These are phyloP conservation scores for Triplophysa bombifrons DNA, from an alignment of 2,797 vertebrate genomes.

Conservation along the genomic window DNA sequence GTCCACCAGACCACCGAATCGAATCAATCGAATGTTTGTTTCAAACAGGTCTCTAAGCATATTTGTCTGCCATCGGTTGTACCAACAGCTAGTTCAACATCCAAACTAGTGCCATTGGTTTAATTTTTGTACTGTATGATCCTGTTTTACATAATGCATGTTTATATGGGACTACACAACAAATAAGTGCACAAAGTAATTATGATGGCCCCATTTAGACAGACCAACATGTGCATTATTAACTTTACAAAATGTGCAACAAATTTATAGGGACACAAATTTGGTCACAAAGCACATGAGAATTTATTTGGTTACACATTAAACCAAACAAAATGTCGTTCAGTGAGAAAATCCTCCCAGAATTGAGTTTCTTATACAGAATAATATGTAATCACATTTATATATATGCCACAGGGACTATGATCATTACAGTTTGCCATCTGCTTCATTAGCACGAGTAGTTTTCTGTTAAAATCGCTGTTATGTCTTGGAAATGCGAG, in stretches of 20 bases:
- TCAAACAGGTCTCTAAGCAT: too few relatives aligned
- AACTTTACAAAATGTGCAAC: not conserved
- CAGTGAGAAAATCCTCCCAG: not conserved
- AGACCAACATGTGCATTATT: not conserved
- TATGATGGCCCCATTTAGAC: too few relatives aligned
- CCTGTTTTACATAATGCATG: not conserved
- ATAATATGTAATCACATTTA: slow-evolving; percentile 31
- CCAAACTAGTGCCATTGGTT: not conserved
- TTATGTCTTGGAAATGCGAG: slow-evolving; percentile 6
- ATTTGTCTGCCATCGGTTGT: too few relatives aligned
- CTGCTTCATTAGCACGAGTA: slow-evolving; percentile 36
- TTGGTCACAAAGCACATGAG: not conserved
- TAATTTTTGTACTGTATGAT: too few relatives aligned
- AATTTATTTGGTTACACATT: not conserved
- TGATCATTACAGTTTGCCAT: slow-evolving; percentile 31
- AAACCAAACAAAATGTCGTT: slow-evolving; percentile 1
- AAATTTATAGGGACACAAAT: not conserved
- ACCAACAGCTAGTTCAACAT: too few relatives aligned
- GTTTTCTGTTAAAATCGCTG: slow-evolving; percentile 25
- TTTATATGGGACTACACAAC: not conserved
- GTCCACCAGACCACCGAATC: too few relatives aligned
- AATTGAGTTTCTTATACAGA: slow-evolving; percentile 4
- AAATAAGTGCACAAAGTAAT: too few relatives aligned
- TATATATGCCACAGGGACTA: slow-evolving; percentile 16
- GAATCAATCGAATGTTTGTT: too few relatives aligned